These are phyloP conservation scores for Serrognathus titanus DNA, from an alignment of 2,888 invertebrate species.

Conservation along the genomic window DNA sequence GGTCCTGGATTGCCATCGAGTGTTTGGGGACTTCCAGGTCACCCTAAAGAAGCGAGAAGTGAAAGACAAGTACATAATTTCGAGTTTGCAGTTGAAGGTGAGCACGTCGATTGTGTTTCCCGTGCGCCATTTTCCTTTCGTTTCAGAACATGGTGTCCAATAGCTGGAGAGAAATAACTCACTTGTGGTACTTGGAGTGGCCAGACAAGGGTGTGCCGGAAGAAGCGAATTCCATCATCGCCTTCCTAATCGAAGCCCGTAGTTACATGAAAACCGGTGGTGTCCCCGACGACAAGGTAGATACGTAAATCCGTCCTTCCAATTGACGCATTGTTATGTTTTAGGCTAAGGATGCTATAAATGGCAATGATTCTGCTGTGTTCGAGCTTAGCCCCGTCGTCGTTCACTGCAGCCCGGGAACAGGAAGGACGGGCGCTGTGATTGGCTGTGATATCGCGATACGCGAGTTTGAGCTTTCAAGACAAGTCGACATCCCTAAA, in stretches of 20 bases:
- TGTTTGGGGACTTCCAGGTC: constrained; percentile 85
- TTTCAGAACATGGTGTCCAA: constrained; percentile 71
- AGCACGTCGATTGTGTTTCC: not conserved
- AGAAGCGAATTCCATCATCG: constrained; percentile 79
- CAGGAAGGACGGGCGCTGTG: constrained; percentile 84
- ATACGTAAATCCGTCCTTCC: not conserved
- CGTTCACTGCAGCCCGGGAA: constrained; percentile 85
- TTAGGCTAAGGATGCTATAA: constrained; percentile 31
- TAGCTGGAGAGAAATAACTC: constrained; percentile 82
- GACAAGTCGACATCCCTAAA: constrained; percentile 81
- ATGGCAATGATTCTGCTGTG: constrained; percentile 27
- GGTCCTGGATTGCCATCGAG: constrained; percentile 82
- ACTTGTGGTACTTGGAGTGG: constrained; percentile 91
- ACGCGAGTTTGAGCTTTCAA: constrained; percentile 77
- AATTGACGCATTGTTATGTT: constrained; percentile 8
- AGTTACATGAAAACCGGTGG: constrained; percentile 46
- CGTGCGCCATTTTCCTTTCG: constrained; percentile 1
- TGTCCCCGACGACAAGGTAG: constrained; percentile 7
- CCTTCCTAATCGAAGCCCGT: constrained; percentile 83
- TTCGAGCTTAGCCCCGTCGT: constrained; percentile 65
- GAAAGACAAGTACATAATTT: constrained; percentile 86
- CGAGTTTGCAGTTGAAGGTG: constrained; percentile 76
- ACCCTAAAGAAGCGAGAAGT: constrained; percentile 86
- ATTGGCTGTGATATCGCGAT: constrained; percentile 84
- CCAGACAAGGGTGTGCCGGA: constrained; percentile 83